Evolutionary conservation across 2,113 vertebrate species (phyloP).

Genomic region (Thymallus thymallus): DNA sequence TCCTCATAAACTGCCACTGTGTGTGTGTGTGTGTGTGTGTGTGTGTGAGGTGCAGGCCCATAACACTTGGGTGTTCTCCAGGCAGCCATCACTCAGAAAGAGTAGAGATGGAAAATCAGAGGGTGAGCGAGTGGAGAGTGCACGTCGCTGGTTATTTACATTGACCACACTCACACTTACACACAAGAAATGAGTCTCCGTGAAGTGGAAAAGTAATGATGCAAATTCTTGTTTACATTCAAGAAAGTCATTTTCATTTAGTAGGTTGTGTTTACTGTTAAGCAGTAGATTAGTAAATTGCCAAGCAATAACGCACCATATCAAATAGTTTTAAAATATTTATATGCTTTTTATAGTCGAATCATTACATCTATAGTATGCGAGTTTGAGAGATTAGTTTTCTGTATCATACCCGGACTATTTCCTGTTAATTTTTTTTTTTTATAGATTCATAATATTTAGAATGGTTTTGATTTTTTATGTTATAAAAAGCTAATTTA

Average conservation of each 20-base stretch:
- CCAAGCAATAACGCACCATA: not conserved
- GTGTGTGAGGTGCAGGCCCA: conserved; percentile 4
- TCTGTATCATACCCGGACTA: not conserved
- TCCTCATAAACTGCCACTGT: conserved; percentile 17
- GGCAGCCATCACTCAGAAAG: conserved; percentile 44
- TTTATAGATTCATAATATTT: not conserved
- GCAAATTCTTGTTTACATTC: conserved; percentile 8
- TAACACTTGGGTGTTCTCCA: conserved; percentile 29
- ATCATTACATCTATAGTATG: too few relatives aligned
- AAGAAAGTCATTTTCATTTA: not conserved
- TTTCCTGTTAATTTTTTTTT: not conserved
- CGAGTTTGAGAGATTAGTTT: too few relatives aligned
- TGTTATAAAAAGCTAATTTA: not conserved
- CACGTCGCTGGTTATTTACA: conserved; percentile 14
- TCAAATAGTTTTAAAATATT: not conserved
- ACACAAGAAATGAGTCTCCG: conserved; percentile 31
- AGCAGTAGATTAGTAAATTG: not conserved
- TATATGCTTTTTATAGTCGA: not conserved
- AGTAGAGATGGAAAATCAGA: conserved; percentile 40
- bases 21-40: not conserved
- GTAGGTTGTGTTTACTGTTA: not conserved
- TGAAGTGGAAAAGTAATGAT: conserved; percentile 15
- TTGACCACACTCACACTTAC: conserved; percentile 4
- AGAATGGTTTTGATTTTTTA: not conserved
- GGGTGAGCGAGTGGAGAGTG: conserved; percentile 14